Base-by-base conservation (phyloP, 2,888 invertebrate species). In the Drosophila neotestacea region DNA sequence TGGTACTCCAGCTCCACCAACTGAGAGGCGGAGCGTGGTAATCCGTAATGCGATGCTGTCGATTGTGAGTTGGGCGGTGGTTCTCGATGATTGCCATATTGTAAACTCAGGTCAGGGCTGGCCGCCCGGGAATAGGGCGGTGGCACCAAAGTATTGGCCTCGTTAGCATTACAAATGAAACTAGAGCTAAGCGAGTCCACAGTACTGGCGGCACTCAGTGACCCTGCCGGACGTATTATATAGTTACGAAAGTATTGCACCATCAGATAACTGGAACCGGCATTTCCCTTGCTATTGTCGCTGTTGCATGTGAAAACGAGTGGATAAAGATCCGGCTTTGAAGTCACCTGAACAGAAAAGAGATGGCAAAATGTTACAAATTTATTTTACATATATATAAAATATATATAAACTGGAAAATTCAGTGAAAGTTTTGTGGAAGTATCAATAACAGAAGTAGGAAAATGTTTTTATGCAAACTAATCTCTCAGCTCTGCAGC, bases 101-200 rank as follows among this genome's bases (percentile, higher is more conserved):
- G 81, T 66, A 89, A 28, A 1, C 80, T 71, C 82, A 95, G 94
- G 81, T 96, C 96, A 82, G 95, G 94, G 92, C 95, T 96, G 83
- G 95, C 95, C 79, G 96, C 95, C 88, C 96, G 95, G 65, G 96
- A 96, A 93, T 97, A 97, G 16, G 97, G 96, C 48, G 97, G 97
- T 68, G 97, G 97, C 84, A 97, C 95, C 91, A 96, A 94, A 65
- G 96, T 95, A 92, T 97, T 97, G 60, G 96, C 96, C 95, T 97
- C 97, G 93, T 96, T 97, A 79, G 96, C 95, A 88, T 96, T 96
- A 93, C 96, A 97, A 93, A 96, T 95, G 93, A 96, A 97, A 93
- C 96, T 97, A 85, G 97, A 97, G 93, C 96, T 97, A 88, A 97
- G 94, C 79, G 97, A 97, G 92, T 97, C 97, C 83, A 96, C 95